Evolutionary conservation across 2,888 invertebrate species (phyloP), one percentile per base, ranked within the genome.

Genomic region (Oligia latruncula): DNA sequence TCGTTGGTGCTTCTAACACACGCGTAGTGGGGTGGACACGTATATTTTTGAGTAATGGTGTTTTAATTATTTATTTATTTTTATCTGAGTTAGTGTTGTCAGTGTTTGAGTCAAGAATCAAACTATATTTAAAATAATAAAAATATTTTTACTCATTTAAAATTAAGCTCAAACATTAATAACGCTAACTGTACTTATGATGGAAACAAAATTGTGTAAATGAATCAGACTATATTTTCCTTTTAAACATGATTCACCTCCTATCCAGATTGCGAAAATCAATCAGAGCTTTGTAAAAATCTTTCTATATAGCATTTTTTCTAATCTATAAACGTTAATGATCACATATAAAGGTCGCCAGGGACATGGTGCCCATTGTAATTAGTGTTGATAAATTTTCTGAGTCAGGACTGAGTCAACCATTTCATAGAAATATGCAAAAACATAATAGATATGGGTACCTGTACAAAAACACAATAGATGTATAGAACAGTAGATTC

Each of bases 1-100:
- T 85, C 80, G 87, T 87, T 90, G 89, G 90, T 91, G 92, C 89
- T 95, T 95, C 92, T 95, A 95, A 95, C 93, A 89, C 90, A 92
- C 91, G 91, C 89, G 81, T 88, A 90, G 91, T 92, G 92, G 92
- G 92, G 90, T 90, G 90, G 93, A 93, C 82, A 92, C 93, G 90
- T 85, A 85, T 88, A 82, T 62, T 49, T 71, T 49, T 71, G 88
- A 92, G 90, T 91, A 89, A 91, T 89, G 82, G 82, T 82, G 76
- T 84, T 85, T 83, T 81, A 79, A 87, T 78, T 85, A 74, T 80
- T 82, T 86, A 79, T 88, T 86, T 84, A 82, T 82, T 81, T 75
- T 58, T 60, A 49, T 78, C 46, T 81, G 20, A 6, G 62, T 76
- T 78, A 75, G 74, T 62, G 79, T 86, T 67, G 40, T 80, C 62